phyloP scores from a whole-genome alignment of 2,888 invertebrate genomes.

The Aporophyla nigra region DNA sequence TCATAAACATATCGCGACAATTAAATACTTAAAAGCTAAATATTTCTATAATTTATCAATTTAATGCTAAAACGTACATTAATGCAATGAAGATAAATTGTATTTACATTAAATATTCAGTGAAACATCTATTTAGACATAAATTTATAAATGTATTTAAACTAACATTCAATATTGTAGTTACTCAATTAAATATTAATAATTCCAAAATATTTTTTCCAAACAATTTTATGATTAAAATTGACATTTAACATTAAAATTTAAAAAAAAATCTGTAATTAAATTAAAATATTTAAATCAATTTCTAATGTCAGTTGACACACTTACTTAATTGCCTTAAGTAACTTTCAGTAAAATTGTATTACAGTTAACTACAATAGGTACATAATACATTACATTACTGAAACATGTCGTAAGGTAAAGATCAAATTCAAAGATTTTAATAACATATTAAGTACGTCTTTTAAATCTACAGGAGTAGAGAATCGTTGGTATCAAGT shows the following conservation, averaged over 20 bases:
- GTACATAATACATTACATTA: slow-evolving; percentile 19
- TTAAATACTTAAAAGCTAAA: slow-evolving; percentile 64
- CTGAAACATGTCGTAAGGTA: background rate
- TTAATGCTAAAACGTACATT: slow-evolving; percentile 57
- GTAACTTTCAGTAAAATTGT: slow-evolving; percentile 39
- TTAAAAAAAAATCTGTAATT: background rate
- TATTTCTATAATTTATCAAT: slow-evolving; percentile 50
- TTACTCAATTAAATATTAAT: background rate
- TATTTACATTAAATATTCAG: slow-evolving; percentile 63
- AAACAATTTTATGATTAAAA: background rate
- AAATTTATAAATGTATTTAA: slow-evolving; percentile 40
- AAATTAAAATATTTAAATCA: background rate
- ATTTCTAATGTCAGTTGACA: slow-evolving; percentile 35
- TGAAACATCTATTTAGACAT: slow-evolving; percentile 45
- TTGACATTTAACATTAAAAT: background rate
- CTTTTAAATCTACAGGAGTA: background rate
- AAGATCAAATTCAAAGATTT: slow-evolving; percentile 2
- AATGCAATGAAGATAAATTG: slow-evolving; percentile 55
- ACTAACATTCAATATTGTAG: slow-evolving; percentile 11
- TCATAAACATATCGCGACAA: slow-evolving; percentile 67
- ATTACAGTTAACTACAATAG: slow-evolving; percentile 6
- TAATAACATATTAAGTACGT: background rate
- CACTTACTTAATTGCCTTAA: slow-evolving; percentile 16
- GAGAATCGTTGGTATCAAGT: background rate
- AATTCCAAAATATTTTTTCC: background rate